Evolutionary conservation across 64 coral and sea anemone genomes (phyloP), one percentile per base, ranked within the genome.

Genomic region (Montipora capricornis): DNA sequence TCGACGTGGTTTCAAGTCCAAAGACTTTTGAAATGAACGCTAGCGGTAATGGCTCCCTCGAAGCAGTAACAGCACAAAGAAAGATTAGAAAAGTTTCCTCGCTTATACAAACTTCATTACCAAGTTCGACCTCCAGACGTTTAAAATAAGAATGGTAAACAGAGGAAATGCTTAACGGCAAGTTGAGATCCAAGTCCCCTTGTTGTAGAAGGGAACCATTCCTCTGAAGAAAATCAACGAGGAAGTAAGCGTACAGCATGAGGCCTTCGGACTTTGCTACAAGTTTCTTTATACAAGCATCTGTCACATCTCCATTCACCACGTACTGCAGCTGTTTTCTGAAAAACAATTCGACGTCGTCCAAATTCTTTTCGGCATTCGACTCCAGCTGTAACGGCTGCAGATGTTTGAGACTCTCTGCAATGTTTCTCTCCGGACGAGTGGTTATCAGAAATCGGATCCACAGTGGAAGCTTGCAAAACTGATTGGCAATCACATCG

Each of bases 401-500:
- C 19, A 73, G 50, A 1, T 64, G 8, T 44, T 16, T 10, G 6
- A 87, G 15, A 14, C 2, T 37, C 22, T 51, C 19, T 12, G 57
- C 20, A 17, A 45, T 84, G 46, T 49, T 88, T 19, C 15, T 61
- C n/a, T 81, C 47, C 20, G 90, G 90, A 37, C 90, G 82, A 29
- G 90, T 92, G 5, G 90, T 92, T 5, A 92, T 52, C 16, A 92
- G 11, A 92, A 92, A 92, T 24, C 55, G 44, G 7, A 92, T 47
- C 48, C 68, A 92, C 1, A 19, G 37, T 47, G 90, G 90, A 16
- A 92, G 80, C 46, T 75, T 67, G 17, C 17, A 6, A 19, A 92
- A 59, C 10, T 91, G 60, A 16, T 74, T 8, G 7, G 6, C 64
- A 8, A 92, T 57, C 6, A 92, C 57, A 26, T 76, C 80, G 1